A percentile compares a stretch with the other conserved stretches of the same genome.
Evolutionary conservation across 2,113 vertebrate species (phyloP).

Genomic region (Planiliza haematocheilus): DNA sequence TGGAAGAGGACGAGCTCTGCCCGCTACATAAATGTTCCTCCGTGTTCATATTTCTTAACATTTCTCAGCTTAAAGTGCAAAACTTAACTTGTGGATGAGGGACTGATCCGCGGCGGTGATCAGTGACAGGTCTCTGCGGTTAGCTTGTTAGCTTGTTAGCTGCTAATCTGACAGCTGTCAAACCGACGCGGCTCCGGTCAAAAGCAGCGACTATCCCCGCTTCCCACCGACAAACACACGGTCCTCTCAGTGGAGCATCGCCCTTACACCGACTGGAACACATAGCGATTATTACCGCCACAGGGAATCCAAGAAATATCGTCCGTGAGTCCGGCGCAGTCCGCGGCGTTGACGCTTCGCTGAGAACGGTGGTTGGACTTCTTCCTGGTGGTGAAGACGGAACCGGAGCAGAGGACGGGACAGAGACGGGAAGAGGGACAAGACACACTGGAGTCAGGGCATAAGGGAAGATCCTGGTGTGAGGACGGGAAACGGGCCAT

Average conservation of each 20-base stretch:
- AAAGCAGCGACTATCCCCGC: background rate
- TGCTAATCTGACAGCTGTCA: slow-evolving; percentile 39
- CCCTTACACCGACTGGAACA: slow-evolving; percentile 12
- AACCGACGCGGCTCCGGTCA: background rate
- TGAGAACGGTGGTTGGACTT: slow-evolving; percentile 57
- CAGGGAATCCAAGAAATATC: slow-evolving; percentile 33
- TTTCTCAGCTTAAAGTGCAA: slow-evolving; percentile 31
- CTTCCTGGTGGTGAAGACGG: slow-evolving; percentile 45
- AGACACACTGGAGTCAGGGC: background rate
- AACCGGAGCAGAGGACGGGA: background rate
- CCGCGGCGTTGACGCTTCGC: too few relatives aligned
- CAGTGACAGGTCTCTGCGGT: background rate
- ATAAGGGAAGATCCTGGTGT: slow-evolving; percentile 8
- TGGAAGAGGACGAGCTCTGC: slow-evolving; percentile 26
- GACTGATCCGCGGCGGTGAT: background rate
- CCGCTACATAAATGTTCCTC: slow-evolving; percentile 54
- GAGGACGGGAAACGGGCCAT: slow-evolving; percentile 65
- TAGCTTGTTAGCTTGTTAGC: background rate
- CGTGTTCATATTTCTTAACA: slow-evolving; percentile 67
- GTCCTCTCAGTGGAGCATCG: background rate
- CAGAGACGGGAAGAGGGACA: background rate
- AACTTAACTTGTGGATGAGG: background rate
- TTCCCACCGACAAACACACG: background rate
- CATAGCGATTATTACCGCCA: background rate
- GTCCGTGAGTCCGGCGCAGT: slow-evolving; percentile 54